Evolutionary conservation across 1,140 invertebrate genomes (phyloP).

Genomic region (Nymphalis io): DNA sequence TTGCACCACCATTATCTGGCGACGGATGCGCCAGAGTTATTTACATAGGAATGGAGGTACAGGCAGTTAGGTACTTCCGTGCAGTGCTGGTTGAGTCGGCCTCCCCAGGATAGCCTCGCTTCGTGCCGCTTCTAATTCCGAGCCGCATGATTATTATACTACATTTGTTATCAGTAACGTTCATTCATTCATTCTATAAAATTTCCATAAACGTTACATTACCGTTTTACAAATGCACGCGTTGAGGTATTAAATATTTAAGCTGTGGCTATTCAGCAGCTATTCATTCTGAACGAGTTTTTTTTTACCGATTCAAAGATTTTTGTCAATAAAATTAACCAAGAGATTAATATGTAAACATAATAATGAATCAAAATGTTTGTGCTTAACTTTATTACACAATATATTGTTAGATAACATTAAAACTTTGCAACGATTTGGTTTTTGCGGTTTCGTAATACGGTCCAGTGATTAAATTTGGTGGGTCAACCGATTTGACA

Average conservation of each 20-base stretch:
- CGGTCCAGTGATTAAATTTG: conserved; percentile 23
- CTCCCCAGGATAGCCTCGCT: conserved; percentile 32
- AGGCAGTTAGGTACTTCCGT: conserved; percentile 63
- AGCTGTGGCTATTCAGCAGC: neutral
- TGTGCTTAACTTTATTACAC: neutral
- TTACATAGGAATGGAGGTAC: conserved; percentile 75
- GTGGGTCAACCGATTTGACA: conserved; percentile 29
- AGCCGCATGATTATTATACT: conserved; percentile 47
- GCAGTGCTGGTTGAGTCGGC: conserved; percentile 29
- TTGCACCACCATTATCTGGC: conserved; percentile 64
- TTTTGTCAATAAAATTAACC: neutral
- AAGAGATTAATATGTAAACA: neutral
- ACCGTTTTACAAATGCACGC: conserved; percentile 28
- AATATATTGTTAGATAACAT: neutral
- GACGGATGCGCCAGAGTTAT: conserved; percentile 60
- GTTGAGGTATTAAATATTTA: neutral
- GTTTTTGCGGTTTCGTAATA: neutral
- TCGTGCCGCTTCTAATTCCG: conserved; percentile 28
- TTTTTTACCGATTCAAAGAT: no score
- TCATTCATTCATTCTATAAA: conserved; percentile 65
- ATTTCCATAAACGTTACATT: conserved; percentile 66
- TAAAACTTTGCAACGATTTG: neutral
- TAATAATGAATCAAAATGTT: neutral
- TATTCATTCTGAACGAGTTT: neutral
- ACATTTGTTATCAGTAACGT: conserved; percentile 55